Base-by-base conservation (phyloP, 2,888 invertebrate species). In the Andrena flavipes region DNA sequence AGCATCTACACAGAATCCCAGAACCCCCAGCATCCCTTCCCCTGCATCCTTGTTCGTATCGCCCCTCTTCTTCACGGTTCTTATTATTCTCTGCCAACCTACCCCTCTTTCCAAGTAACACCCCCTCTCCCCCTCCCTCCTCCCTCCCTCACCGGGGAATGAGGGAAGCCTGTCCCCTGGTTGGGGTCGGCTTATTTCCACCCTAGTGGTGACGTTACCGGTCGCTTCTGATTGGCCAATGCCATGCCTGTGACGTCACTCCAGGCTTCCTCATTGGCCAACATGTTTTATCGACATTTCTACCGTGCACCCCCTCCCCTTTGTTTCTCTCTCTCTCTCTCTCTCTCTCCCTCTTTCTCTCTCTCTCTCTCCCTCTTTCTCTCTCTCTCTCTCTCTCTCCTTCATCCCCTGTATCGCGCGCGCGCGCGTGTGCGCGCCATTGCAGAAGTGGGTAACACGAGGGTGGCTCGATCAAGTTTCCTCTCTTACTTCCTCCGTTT, bases 251-350 rank as follows among this genome's bases (percentile, higher is more conserved):
- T 93, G 93, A 93, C 93, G 93, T 93, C 93, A 92, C 89, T 86
- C 88, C 88, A 82, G 80, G 91, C 89, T 89, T 89, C 84, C 91
- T 91, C 92, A 93, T 93, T 93, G 93, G 93, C 91, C 90, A 89
- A 91, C 91, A 90, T 91, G 91, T 93, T 93, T 93, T 93, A 93
- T 93, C 93, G 93, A 93, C 93, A 92, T 92, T 93, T 93, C 92
- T 92, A 90, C 90, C 84, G 60, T 82, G 75, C 82, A 81, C 73
- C 82, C 69, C 69, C 72, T 71, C 70, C 56, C 63, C 42, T 42
- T 42, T 42, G 42, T 68, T 26, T 35, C 68, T 35, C 60, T 30
- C 51, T 13, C 51, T 33, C 67, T 70, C 67, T 10, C 64, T 48
- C 63, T 23, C 13, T 59, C 56, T 35, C 33, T 56, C 63, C 64